A percentile compares a stretch with the other conserved stretches of the same genome.
Evolutionary conservation across 2,113 vertebrate genomes (phyloP).

Genomic region (Corythaeola cristata): DNA sequence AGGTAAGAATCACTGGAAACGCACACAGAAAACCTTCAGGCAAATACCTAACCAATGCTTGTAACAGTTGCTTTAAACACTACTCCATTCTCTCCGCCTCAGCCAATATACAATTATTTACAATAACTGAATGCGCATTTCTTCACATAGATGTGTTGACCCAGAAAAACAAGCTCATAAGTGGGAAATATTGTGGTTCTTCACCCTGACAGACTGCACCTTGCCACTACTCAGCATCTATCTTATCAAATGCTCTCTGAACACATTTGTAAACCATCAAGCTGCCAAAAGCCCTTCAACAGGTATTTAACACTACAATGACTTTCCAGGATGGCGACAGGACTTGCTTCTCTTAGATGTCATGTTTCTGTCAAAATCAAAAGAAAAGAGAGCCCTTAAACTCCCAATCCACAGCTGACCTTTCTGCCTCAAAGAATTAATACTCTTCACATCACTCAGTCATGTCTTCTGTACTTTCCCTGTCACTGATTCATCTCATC

Average conservation of each 20-base stretch:
- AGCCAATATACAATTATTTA: neutral
- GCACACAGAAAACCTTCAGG: neutral
- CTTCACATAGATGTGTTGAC: neutral
- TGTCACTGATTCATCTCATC: neutral
- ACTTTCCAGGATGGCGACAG: neutral
- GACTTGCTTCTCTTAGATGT: neutral
- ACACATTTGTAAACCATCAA: neutral
- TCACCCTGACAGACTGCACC: neutral
- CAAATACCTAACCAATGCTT: neutral
- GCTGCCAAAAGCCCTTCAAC: slow-evolving; percentile 22
- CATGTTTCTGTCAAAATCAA: slow-evolving; percentile 16
- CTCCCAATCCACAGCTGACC: neutral
- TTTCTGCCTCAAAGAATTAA: slow-evolving; percentile 1
- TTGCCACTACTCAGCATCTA: neutral
- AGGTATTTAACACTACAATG: slow-evolving; percentile 17
- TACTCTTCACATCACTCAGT: neutral
- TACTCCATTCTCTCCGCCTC: neutral
- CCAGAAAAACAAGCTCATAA: neutral
- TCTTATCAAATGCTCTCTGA: slow-evolving; percentile 14
- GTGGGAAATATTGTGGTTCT: neutral
- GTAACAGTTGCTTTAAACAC: neutral
- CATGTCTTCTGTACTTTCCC: neutral
- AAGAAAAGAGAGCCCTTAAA: neutral
- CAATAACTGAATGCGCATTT: neutral
- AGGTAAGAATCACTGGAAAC: neutral